Conservation (phyloP, 1,140 invertebrate species). For the Euglossa dilemma region DNA sequence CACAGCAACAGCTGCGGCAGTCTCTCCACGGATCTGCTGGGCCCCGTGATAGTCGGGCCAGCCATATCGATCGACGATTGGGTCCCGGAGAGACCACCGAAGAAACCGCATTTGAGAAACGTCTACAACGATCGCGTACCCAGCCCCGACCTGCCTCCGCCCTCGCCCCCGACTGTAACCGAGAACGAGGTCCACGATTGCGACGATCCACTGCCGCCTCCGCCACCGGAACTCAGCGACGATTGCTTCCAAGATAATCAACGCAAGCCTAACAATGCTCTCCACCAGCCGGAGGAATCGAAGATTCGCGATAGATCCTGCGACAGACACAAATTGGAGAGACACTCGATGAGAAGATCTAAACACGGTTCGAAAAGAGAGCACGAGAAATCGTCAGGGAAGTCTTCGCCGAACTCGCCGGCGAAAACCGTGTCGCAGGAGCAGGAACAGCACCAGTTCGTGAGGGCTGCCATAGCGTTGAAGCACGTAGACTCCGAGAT, state of each 20-base stretch:
- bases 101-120: constrained; percentile 88
- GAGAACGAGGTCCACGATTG: constrained; percentile 85
- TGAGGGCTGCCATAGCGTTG: constrained; percentile 39
- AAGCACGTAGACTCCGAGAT: constrained; percentile 68
- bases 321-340: constrained; percentile 72
- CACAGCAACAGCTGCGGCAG: constrained; percentile 86
- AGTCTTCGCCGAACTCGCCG: constrained; percentile 67
- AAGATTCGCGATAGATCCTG: constrained; percentile 64
- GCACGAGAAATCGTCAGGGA: constrained; percentile 59
- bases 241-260: constrained; percentile 62
- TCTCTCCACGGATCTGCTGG: constrained; percentile 84
- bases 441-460: constrained; percentile 67
- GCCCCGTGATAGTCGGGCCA: constrained; percentile 86
- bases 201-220: constrained; percentile 89
- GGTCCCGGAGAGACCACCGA: constrained; percentile 88
- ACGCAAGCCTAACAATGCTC: constrained; percentile 39
- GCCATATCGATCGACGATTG: constrained; percentile 87
- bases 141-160: constrained; percentile 88
- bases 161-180: constrained; percentile 85
- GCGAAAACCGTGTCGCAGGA: constrained; percentile 60
- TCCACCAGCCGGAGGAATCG: constrained; percentile 49
- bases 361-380: constrained; percentile 69
- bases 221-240: constrained; percentile 84
- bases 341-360: constrained; percentile 73
- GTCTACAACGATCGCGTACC: constrained; percentile 84